Conservation (phyloP, 2,113 vertebrate genomes). For the Hemiprocne comata region DNA sequence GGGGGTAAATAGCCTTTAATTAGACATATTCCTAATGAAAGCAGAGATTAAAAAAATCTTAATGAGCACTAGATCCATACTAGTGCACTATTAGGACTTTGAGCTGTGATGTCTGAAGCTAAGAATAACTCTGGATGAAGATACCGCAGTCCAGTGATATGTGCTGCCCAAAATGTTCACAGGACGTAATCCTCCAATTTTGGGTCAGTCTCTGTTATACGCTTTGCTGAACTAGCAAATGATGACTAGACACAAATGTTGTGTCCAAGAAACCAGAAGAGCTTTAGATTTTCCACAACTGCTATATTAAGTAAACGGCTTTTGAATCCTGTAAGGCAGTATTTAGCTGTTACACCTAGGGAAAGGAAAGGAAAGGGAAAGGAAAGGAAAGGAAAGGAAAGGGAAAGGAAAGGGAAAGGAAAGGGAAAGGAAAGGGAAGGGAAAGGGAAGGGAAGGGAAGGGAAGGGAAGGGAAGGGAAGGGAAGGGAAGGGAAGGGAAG, state of each 20-base stretch:
- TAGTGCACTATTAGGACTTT: background rate
- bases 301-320: background rate
- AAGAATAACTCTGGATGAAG: background rate
- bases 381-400: too few species aligned
- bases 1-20: slow-evolving; percentile 2
- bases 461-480: too few species aligned
- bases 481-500: too few species aligned
- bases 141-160: background rate
- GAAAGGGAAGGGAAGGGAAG: too few species aligned
- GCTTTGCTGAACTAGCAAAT: background rate
- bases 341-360: background rate
- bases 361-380: too few species aligned
- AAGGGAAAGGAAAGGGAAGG: too few species aligned
- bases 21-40: background rate
- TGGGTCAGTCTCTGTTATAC: background rate
- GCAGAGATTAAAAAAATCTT: background rate
- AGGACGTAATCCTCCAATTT: background rate
- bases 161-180: background rate
- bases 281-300: background rate
- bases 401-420: too few species aligned
- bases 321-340: background rate
- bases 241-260: background rate
- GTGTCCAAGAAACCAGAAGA: background rate
- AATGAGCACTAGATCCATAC: background rate
- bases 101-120: background rate